Percentiles rank a stretch among this genome's conserved stretches.
phyloP scores from a whole-genome alignment of 2,888 invertebrate species.

The Andrena haemorrhoa region DNA sequence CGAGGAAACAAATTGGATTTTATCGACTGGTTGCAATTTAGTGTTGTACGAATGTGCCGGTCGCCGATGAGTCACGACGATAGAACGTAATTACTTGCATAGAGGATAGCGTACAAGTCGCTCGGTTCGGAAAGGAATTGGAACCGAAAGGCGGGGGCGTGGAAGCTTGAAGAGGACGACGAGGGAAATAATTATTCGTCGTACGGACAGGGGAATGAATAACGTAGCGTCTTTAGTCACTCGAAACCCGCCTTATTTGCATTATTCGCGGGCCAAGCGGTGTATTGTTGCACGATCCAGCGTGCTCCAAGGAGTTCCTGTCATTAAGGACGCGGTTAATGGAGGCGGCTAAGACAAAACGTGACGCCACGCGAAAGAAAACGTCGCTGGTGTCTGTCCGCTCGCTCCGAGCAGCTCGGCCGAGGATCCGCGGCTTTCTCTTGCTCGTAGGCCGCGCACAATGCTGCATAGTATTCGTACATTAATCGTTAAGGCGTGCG shows the following conservation, averaged over 20 bases:
- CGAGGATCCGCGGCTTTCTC: slow-evolving; percentile 55
- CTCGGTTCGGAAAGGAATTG: neutral
- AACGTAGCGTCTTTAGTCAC: neutral
- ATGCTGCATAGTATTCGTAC: slow-evolving; percentile 15
- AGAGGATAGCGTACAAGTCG: neutral
- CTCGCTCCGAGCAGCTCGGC: slow-evolving; percentile 20
- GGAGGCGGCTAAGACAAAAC: slow-evolving; percentile 46
- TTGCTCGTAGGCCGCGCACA: slow-evolving; percentile 55
- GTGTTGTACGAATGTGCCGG: neutral
- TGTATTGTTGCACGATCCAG: slow-evolving; percentile 34
- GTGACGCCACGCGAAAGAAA: slow-evolving; percentile 12
- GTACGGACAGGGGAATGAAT: slow-evolving; percentile 6
- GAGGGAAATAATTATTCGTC: slow-evolving; percentile 23
- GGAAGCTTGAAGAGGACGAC: neutral
- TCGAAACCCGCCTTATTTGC: slow-evolving; percentile 24
- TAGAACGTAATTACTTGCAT: slow-evolving; percentile 10
- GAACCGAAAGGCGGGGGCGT: slow-evolving; percentile 26
- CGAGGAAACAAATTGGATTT: neutral
- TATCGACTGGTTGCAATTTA: neutral
- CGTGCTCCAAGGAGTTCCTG: slow-evolving; percentile 25
- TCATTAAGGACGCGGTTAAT: slow-evolving; percentile 43
- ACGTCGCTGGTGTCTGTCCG: slow-evolving; percentile 25
- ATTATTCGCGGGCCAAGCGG: slow-evolving; percentile 19
- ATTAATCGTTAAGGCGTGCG: slow-evolving; percentile 42
- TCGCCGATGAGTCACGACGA: slow-evolving; percentile 1